phyloP scores from a whole-genome alignment of 2,113 vertebrate species.

The Miniopterus natalensis region DNA sequence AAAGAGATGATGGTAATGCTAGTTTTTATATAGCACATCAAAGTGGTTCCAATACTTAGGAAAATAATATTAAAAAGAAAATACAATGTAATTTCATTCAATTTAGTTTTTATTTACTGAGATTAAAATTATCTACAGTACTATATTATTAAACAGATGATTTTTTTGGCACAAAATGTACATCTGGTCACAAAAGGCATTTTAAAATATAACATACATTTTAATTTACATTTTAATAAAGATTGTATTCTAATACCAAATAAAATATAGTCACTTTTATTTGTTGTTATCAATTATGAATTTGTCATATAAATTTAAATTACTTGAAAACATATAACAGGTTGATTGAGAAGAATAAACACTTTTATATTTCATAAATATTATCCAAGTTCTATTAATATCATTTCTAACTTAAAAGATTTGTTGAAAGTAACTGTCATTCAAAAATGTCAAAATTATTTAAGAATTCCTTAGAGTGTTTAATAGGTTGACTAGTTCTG shows the following conservation, averaged over 20 bases:
- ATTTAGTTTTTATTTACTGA: background rate
- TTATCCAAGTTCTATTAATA: background rate
- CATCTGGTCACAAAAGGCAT: background rate
- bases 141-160: background rate
- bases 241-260: background rate
- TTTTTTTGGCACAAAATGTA: background rate
- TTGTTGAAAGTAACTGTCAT: background rate
- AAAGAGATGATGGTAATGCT: background rate
- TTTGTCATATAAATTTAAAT: background rate
- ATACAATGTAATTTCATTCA: background rate
- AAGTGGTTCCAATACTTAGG: background rate
- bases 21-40: background rate
- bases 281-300: background rate
- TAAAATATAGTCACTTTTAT: background rate
- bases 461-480: background rate
- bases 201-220: background rate
- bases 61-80: background rate
- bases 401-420: background rate
- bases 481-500: background rate
- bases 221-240: constrained; percentile 1
- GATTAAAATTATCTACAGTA: background rate
- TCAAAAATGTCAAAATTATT: constrained; percentile 3
- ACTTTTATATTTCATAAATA: constrained; percentile 23
- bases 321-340: background rate
- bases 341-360: background rate